Base-by-base conservation (phyloP, 1,140 invertebrate species). In the Agrypnia vestita region DNA sequence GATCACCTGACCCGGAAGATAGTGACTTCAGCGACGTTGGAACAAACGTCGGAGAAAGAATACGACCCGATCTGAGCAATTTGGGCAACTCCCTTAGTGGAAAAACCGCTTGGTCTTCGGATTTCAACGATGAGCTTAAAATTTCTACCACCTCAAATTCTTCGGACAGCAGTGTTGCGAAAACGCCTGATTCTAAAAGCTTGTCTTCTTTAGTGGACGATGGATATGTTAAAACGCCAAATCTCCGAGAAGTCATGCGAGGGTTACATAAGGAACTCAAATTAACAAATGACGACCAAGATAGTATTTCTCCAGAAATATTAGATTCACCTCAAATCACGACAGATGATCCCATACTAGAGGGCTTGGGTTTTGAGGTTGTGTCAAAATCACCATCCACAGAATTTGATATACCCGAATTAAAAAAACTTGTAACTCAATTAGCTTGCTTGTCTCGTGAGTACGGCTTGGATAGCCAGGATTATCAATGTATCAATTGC, bases 401-500 rank as follows among this genome's bases (percentile, higher is more conserved):
- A 4, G 87, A 90, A 17, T 92, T 92, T 78, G 88, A 90, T 80
- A 84, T 88, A 46, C 84, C 84, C n/a, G 91, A 92, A 80, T 84
- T 92, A 75, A 89, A 92, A 80, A 90, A 89, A 81, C 91, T 95
- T 86, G 91, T 94, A n/a, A 87, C 91, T 21, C 91, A 94, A 81
- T 84, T 96, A 4, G 93, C 92, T 8, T 91, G 87, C 76, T 90
- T 98, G 77, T 90, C 94, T 0, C 91, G 90, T 46, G 97, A 99
- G 86, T 92, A 92, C 79, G 97, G 97, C 0, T 87, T 98, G 0
- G 95, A 97, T 88, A 85, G 90, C 8, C 97, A 98, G 85, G 95
- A 97, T 84, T 99, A 97, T 86, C 92, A 94, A 80, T 98, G 97
- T 85, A 91, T 92, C 78, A 91, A 91, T 73, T 98, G 97, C 85